A percentile compares a stretch with the other conserved stretches of the same genome.
phyloP scores from a whole-genome alignment of 2,113 vertebrate species.

The Ursus arctos region DNA sequence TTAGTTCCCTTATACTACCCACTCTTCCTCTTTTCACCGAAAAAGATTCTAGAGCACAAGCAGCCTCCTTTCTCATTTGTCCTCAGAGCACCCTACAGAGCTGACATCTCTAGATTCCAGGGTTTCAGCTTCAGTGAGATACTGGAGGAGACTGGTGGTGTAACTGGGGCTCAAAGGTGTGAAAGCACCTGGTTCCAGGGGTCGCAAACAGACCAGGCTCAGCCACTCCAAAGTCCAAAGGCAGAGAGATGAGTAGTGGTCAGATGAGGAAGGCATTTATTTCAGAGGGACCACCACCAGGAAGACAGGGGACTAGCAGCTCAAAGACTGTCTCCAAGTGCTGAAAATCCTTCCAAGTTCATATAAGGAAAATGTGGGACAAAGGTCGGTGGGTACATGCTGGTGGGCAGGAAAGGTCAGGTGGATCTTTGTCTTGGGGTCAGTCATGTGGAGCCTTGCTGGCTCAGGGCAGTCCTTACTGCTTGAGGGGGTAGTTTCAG shows the following conservation, averaged over 20 bases:
- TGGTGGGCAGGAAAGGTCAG: background rate
- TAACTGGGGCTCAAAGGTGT: background rate
- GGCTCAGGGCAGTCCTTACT: background rate
- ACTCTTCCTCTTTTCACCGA: background rate
- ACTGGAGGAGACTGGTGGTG: background rate
- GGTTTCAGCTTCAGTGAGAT: background rate
- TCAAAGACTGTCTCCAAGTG: background rate
- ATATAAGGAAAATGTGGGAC: background rate
- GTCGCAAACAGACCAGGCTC: background rate
- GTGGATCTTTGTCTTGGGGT: background rate
- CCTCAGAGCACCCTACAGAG: background rate
- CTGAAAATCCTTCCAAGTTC: background rate
- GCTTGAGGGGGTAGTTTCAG: background rate
- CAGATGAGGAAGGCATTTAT: background rate
- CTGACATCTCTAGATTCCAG: background rate
- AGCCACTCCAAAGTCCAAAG: background rate
- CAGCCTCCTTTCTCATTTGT: background rate
- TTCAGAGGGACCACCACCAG: background rate
- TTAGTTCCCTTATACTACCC: background rate
- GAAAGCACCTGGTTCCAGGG: background rate
- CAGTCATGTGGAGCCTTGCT: background rate
- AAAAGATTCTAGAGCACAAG: background rate
- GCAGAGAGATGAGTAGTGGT: background rate
- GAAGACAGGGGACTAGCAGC: background rate
- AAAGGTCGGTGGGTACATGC: background rate